Percentiles rank a stretch among this genome's conserved stretches.
Conservation (phyloP, 92 coral and sea anemone genomes). For the Porites lobata region DNA sequence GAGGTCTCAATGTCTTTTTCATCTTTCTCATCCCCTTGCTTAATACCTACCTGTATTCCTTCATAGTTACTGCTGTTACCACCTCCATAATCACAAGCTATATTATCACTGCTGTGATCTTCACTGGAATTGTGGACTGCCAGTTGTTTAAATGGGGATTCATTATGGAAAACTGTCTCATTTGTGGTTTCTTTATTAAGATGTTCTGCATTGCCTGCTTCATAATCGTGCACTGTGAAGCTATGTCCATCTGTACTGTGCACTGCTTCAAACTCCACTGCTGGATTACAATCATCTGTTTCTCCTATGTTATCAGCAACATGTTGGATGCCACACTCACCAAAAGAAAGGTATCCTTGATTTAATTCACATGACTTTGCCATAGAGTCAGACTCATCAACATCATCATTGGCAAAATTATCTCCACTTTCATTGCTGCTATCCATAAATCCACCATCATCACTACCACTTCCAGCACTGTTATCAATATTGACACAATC, state of each 20-base stretch:
- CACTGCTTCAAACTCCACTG: not conserved
- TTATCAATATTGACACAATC: not conserved
- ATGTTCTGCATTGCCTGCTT: not conserved
- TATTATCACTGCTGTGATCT: not conserved
- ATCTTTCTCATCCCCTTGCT: not conserved
- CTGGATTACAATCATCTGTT: not conserved
- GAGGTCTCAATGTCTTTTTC: not conserved
- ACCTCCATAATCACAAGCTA: not conserved
- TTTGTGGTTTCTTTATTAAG: not conserved
- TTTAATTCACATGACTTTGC: not conserved
- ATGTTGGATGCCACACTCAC: not conserved
- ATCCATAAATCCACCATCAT: not conserved
- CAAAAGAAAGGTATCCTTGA: not conserved
- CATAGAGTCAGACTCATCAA: not conserved
- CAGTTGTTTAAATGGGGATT: not conserved
- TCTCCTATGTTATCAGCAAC: not conserved
- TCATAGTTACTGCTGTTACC: not conserved
- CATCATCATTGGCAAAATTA: not conserved
- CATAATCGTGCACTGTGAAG: not conserved
- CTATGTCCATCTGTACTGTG: not conserved
- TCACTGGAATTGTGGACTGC: no score
- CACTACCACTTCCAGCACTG: not conserved
- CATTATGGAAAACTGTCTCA: not conserved
- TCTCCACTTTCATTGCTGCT: not conserved
- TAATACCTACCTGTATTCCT: not conserved